Evolutionary conservation across 2,888 invertebrate species (phyloP).

Genomic region (Corbicula japonica): DNA sequence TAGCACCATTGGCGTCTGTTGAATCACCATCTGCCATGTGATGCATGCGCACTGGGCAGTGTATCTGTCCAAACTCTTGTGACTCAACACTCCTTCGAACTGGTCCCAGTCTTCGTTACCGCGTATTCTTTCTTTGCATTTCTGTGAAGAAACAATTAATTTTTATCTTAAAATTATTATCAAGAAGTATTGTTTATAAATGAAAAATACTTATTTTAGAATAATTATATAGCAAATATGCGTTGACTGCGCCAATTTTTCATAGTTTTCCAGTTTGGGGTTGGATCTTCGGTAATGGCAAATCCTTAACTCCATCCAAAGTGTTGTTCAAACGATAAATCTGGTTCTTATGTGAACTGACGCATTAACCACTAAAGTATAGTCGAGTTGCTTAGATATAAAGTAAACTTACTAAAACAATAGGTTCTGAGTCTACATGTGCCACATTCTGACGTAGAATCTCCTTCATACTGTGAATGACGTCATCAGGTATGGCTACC

Average conservation of each 20-base stretch:
- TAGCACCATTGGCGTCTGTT: slow-evolving; percentile 79
- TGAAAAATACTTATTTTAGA: not conserved
- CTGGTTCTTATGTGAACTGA: no score
- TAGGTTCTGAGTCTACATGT: slow-evolving; percentile 63
- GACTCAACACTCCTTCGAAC: slow-evolving; percentile 55
- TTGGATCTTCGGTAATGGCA: no score
- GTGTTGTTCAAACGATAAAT: no score
- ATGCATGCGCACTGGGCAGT: slow-evolving; percentile 73
- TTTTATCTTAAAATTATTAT: not conserved
- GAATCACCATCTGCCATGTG: slow-evolving; percentile 83
- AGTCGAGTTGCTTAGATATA: no score
- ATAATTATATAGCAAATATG: not conserved
- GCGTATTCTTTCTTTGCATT: slow-evolving; percentile 53
- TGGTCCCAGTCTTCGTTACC: slow-evolving; percentile 29
- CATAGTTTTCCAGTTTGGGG: no score
- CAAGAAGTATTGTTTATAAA: no score
- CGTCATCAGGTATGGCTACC: slow-evolving; percentile 70
- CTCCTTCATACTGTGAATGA: slow-evolving; percentile 73
- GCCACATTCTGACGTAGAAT: slow-evolving; percentile 74
- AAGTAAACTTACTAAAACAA: slow-evolving; percentile 41
- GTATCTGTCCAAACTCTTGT: slow-evolving; percentile 70
- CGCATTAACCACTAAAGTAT: no score
- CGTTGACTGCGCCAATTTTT: no score
- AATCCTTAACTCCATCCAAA: no score
- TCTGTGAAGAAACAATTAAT: slow-evolving; percentile 64